Percentiles rank a stretch among this genome's conserved stretches.
Evolutionary conservation across 2,888 invertebrate species (phyloP).

Genomic region (Apoderus coryli): DNA sequence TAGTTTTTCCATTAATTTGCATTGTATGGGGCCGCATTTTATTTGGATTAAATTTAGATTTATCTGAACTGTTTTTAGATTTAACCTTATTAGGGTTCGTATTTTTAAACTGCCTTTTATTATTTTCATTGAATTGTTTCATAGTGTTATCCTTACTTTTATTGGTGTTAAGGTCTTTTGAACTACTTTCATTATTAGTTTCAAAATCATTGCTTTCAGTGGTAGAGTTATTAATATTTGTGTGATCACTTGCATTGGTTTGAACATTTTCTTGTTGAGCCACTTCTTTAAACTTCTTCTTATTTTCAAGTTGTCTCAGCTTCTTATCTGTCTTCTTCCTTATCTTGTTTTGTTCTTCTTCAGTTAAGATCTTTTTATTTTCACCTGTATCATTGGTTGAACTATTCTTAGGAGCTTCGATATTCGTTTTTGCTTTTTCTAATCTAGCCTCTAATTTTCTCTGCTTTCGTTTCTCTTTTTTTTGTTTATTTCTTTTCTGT

Average conservation of each 20-base stretch:
- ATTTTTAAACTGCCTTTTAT: constrained; percentile 10
- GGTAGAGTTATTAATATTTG: too few species aligned
- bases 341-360: constrained; percentile 21
- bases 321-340: constrained; percentile 22
- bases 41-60: constrained; percentile 12
- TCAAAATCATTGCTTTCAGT: constrained; percentile 1
- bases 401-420: too few species aligned
- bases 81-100: constrained; percentile 10
- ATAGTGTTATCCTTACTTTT: constrained; percentile 2
- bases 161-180: constrained; percentile 9
- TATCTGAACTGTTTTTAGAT: constrained; percentile 10
- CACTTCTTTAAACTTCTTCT: constrained; percentile 16
- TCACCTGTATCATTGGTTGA: too few species aligned
- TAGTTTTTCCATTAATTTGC: constrained; percentile 46
- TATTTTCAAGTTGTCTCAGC: constrained; percentile 21
- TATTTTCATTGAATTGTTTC: background rate
- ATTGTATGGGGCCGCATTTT: constrained; percentile 32
- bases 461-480: constrained; percentile 6
- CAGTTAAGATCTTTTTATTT: constrained; percentile 12
- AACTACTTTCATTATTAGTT: constrained; percentile 10
- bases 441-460: constrained; percentile 17
- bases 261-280: constrained; percentile 14
- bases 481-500: constrained; percentile 9
- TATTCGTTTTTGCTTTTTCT: too few species aligned
- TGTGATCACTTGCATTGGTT: constrained; percentile 13